Evolutionary conservation across 2,113 vertebrate species (phyloP).

Genomic region (Geococcyx californianus): DNA sequence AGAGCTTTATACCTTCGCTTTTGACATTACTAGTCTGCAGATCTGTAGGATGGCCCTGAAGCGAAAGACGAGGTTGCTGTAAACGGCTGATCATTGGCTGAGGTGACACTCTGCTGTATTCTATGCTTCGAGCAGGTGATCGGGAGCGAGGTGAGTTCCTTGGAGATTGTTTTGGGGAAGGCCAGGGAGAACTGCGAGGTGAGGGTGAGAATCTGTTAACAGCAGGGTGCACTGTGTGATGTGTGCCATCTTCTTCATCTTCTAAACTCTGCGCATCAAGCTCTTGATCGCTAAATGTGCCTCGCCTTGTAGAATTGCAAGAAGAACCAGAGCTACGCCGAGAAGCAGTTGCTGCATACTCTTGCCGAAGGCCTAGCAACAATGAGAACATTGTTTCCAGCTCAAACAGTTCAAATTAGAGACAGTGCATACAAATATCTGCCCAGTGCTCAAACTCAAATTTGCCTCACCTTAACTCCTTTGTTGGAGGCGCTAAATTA

Average conservation of each 20-base stretch:
- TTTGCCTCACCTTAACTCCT: neutral
- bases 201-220: slow-evolving; percentile 93
- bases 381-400: neutral
- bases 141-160: slow-evolving; percentile 93
- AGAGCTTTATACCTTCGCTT: slow-evolving; percentile 87
- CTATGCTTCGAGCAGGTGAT: slow-evolving; percentile 91
- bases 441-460: neutral
- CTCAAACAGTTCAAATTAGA: neutral
- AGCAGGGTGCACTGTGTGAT: slow-evolving; percentile 86
- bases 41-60: slow-evolving; percentile 92
- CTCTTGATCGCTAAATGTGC: slow-evolving; percentile 96
- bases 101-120: slow-evolving; percentile 89
- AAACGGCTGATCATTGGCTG: slow-evolving; percentile 94
- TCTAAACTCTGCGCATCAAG: slow-evolving; percentile 96
- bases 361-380: slow-evolving; percentile 90
- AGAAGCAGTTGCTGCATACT: slow-evolving; percentile 93
- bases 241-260: slow-evolving; percentile 91
- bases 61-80: slow-evolving; percentile 93
- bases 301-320: slow-evolving; percentile 91
- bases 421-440: neutral
- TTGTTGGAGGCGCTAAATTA: neutral
- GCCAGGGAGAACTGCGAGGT: slow-evolving; percentile 91
- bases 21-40: slow-evolving; percentile 90
- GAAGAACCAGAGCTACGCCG: slow-evolving; percentile 97
- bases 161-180: slow-evolving; percentile 88